Conservation (phyloP, 2,888 invertebrate species). For the Noctua janthina region DNA sequence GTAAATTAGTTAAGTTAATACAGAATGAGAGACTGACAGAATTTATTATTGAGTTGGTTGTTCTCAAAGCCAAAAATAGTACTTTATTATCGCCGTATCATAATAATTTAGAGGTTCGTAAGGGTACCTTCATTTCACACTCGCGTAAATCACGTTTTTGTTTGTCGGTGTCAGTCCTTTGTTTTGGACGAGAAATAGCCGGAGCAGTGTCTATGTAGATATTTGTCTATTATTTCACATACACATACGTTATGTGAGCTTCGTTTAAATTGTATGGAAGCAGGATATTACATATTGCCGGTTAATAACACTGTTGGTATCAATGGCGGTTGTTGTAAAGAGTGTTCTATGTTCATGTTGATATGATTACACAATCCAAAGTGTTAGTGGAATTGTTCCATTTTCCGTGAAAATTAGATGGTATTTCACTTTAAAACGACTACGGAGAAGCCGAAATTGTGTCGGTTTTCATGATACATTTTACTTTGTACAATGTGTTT, state of each 20-base stretch:
- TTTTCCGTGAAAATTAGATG: constrained; percentile 47
- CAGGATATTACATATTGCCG: constrained; percentile 47
- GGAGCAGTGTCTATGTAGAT: constrained; percentile 66
- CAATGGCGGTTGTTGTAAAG: constrained; percentile 21
- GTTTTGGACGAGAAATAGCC: constrained; percentile 75
- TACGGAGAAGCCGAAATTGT: constrained; percentile 34
- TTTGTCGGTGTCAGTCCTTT: constrained; percentile 82
- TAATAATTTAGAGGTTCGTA: constrained; percentile 76
- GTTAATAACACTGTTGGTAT: constrained; percentile 53
- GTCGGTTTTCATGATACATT: constrained; percentile 38
- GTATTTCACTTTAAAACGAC: constrained; percentile 50
- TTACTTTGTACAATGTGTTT: constrained; percentile 39
- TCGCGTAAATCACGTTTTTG: constrained; percentile 84
- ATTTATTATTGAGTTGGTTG: constrained; percentile 54
- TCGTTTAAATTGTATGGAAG: constrained; percentile 55
- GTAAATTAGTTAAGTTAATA: constrained; percentile 43
- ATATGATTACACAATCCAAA: constrained; percentile 54
- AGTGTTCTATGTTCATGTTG: constrained; percentile 45
- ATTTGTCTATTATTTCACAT: constrained; percentile 63
- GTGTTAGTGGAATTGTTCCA: constrained; percentile 54
- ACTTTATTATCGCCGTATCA: constrained; percentile 71
- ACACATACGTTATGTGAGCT: constrained; percentile 55
- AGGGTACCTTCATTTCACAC: constrained; percentile 79
- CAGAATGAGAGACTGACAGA: constrained; percentile 27
- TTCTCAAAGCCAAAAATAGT: constrained; percentile 60